Base-by-base conservation (phyloP, 1,140 invertebrate species). In the Drosophila equinoxialis region DNA sequence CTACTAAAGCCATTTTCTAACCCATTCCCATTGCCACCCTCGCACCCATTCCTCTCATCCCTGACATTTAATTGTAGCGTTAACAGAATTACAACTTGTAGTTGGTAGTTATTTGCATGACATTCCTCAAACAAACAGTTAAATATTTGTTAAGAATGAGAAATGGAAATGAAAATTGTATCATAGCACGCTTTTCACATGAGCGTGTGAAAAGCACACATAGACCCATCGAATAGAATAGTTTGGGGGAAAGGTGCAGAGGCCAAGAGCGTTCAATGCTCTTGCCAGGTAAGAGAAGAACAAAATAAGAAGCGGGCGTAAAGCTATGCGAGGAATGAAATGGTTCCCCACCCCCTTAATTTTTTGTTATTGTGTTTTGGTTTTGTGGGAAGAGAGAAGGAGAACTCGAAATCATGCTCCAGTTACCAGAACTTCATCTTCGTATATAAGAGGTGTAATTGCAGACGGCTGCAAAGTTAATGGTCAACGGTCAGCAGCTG, bases 151-250 rank as follows among this genome's bases (percentile, higher is more conserved):
- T 11, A 17, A 51, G 70, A 74, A 67, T 68, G 48, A 20, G 39
- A 33, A 57, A n/a, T 65, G 61, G 30, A 71, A 57, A 77, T 66
- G 62, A 65, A 71, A 71, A 86, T 77, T 54, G 59, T 81, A 75
- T 73, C 77, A 41, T 70, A 85, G 81, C 81, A 85, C 81, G 81
- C 81, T 85, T 85, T 85, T 85, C 81, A 85, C 81, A 85, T 63
- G 57, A 57, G 58, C 78, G 78, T 86, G 81, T 81, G 82, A 85
- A 85, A 81, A 69, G 80, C 65, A 83, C 37, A 83, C 81, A 83
- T 8, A 30, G 33, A 48, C 41, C n/a, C 51, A 65, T 17, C 8
- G 20, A 39, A 41, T 37, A 20, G 2, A 14, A 45, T 13, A 41
- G 58, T 48, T 23, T 8, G 58, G 23, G 35, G 63, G 23, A 3